Evolutionary conservation across 2,888 invertebrate species (phyloP).

Genomic region (Atethmia centrago): DNA sequence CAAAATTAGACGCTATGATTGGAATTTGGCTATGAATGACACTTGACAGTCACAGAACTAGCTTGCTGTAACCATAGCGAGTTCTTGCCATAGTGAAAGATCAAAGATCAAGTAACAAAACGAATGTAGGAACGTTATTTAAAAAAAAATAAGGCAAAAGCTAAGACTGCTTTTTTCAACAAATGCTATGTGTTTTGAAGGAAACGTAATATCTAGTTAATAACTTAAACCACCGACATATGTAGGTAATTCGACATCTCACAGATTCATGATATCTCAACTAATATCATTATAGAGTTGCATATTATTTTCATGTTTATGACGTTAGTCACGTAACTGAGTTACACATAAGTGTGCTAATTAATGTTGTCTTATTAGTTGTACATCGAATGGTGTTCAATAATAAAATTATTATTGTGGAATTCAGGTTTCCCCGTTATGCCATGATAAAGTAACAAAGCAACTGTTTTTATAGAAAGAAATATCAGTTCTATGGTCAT

Average conservation of each 20-base stretch:
- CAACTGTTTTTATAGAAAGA: not conserved
- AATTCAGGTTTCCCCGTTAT: not conserved
- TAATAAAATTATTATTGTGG: not conserved
- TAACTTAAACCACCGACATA: too few species aligned
- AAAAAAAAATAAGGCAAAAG: too few species aligned
- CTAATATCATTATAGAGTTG: not conserved
- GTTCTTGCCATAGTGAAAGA: too few species aligned
- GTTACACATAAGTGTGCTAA: not conserved
- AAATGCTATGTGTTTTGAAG: too few species aligned
- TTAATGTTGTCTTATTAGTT: constrained; percentile 9
- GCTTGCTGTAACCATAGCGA: too few species aligned
- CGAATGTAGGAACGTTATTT: too few species aligned
- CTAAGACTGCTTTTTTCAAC: too few species aligned
- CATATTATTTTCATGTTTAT: not conserved
- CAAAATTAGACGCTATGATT: too few species aligned
- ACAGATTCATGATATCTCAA: not conserved
- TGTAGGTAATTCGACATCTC: not conserved
- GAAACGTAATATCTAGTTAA: too few species aligned
- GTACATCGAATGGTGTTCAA: not conserved
- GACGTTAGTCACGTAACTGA: not conserved
- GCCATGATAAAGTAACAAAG: not conserved
- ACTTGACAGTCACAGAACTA: too few species aligned
- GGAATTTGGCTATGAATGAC: too few species aligned
- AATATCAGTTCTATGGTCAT: not conserved
- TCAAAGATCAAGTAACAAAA: too few species aligned